These are phyloP conservation scores for Paralichthys olivaceus DNA, from an alignment of 2,113 vertebrate genomes.

Conservation along the genomic window DNA sequence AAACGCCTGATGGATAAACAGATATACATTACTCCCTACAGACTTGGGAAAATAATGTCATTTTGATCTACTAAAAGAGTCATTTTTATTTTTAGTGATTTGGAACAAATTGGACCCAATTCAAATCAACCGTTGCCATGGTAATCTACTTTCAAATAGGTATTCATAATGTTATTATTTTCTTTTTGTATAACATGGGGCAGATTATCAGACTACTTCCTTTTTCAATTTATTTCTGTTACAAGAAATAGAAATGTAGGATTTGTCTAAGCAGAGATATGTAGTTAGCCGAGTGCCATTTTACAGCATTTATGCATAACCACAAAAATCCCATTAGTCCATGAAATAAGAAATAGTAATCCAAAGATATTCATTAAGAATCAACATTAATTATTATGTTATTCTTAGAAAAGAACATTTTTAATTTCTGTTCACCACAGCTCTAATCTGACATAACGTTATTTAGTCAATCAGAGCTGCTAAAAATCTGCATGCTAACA, in stretches of 20 bases:
- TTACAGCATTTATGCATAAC: neutral
- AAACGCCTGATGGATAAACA: too few species aligned
- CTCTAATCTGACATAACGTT: neutral
- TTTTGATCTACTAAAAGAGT: too few species aligned
- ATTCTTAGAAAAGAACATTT: neutral
- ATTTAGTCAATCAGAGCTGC: neutral
- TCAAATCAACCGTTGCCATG: neutral
- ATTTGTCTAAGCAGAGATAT: neutral
- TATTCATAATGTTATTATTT: neutral
- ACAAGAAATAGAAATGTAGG: neutral
- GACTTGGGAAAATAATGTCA: neutral
- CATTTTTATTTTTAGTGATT: neutral
- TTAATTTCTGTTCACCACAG: neutral
- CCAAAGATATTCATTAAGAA: neutral
- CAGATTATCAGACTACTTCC: neutral
- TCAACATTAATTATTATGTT: neutral
- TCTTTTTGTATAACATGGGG: neutral
- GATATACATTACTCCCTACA: neutral
- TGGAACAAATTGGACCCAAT: neutral
- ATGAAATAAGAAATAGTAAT: conserved; percentile 1
- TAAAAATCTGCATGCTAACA: neutral
- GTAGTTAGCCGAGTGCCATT: neutral
- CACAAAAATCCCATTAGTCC: neutral
- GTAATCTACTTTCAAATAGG: neutral
- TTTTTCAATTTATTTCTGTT: neutral